A percentile compares a stretch with the other conserved stretches of the same genome.
Conservation (phyloP, 2,113 vertebrate genomes). For the Pachycephala philippinensis region DNA sequence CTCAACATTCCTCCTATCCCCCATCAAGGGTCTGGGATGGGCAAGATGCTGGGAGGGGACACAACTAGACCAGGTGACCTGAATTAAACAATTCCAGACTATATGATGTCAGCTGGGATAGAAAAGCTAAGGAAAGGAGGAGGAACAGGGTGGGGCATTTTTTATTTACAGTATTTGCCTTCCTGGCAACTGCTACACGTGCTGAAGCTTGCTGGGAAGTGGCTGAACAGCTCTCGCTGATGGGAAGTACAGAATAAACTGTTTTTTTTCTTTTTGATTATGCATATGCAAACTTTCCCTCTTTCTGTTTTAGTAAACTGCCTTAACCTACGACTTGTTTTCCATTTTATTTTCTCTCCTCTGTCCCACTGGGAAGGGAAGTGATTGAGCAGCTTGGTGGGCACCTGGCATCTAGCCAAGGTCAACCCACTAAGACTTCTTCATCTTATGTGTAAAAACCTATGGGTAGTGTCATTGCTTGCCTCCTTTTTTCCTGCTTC, state of each 20-base stretch:
- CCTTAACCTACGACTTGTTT: background rate
- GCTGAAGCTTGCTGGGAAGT: background rate
- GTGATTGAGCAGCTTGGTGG: background rate
- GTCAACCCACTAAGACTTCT: background rate
- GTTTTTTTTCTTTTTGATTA: background rate
- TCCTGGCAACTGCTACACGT: fast-evolving
- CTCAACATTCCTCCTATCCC: background rate
- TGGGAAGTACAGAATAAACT: background rate
- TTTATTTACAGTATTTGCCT: background rate
- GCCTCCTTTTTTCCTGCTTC: fast-evolving
- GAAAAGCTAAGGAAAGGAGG: background rate
- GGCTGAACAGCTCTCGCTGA: background rate
- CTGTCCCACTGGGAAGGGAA: background rate
- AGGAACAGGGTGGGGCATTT: background rate
- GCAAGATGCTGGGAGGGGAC: background rate
- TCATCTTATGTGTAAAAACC: background rate
- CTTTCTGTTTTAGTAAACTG: background rate
- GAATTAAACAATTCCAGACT: too few relatives aligned
- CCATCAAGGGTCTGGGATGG: too few relatives aligned
- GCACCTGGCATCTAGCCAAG: background rate
- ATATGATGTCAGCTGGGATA: background rate
- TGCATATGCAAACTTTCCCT: background rate
- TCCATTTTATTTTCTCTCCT: background rate
- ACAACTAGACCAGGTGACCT: too few relatives aligned
- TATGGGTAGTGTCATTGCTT: fast-evolving